A percentile compares a stretch with the other conserved stretches of the same genome.
These are phyloP conservation scores for Chironomus tepperi DNA, from an alignment of 1,140 invertebrate genomes.

Conservation along the genomic window DNA sequence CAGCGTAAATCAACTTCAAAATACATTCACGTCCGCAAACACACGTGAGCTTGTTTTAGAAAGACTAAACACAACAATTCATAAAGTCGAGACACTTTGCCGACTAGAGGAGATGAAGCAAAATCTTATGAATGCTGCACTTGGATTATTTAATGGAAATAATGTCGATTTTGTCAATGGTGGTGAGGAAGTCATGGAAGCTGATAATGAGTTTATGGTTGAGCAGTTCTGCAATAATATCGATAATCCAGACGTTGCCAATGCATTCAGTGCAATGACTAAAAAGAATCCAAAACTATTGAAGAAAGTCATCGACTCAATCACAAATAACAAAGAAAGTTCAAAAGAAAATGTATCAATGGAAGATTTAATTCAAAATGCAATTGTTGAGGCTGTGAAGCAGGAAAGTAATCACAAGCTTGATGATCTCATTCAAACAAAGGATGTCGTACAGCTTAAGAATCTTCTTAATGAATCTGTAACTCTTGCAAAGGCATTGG, in stretches of 20 bases:
- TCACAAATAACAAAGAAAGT: slow-evolving; percentile 27
- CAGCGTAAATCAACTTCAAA: neutral
- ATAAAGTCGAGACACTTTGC: neutral
- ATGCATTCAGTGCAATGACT: slow-evolving; percentile 34
- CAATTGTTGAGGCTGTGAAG: slow-evolving; percentile 32
- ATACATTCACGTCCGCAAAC: slow-evolving; percentile 4
- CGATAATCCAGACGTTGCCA: neutral
- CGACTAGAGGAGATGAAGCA: slow-evolving; percentile 16
- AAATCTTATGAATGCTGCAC: slow-evolving; percentile 1
- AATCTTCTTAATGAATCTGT: slow-evolving; percentile 22
- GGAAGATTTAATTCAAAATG: slow-evolving; percentile 31
- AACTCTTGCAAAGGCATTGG: slow-evolving; percentile 24
- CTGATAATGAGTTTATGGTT: neutral
- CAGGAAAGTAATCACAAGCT: slow-evolving; percentile 27
- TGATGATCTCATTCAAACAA: neutral
- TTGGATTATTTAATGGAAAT: neutral
- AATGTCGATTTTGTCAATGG: neutral
- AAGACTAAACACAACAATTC: neutral
- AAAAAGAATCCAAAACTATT: slow-evolving; percentile 36
- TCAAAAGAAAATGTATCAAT: slow-evolving; percentile 33
- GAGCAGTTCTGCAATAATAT: neutral
- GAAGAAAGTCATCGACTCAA: slow-evolving; percentile 31
- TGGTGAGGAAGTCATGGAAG: neutral
- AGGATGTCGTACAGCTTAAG: neutral
- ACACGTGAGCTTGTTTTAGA: neutral